Evolutionary conservation across 2,797 vertebrate species (phyloP).

Genomic region (Schizopygopsis pylzovi): DNA sequence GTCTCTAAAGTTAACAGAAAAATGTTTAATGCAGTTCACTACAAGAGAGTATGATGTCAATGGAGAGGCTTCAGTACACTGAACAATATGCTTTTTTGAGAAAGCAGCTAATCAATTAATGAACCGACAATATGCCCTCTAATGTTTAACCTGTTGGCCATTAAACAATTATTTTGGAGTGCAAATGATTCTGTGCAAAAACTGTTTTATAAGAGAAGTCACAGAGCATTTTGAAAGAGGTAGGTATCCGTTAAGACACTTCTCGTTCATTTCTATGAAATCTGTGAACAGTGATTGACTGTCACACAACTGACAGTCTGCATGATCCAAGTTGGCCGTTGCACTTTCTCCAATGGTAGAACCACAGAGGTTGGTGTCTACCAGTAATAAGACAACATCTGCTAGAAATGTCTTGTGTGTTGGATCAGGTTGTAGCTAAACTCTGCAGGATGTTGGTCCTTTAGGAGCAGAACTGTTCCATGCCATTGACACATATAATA

Average conservation of each 20-base stretch:
- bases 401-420: not conserved
- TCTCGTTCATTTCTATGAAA: not conserved
- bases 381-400: not conserved
- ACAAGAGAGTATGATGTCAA: not conserved
- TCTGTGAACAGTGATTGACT: not conserved
- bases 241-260: not conserved
- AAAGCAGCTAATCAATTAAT: not conserved
- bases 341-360: not conserved
- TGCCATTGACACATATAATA: conserved; percentile 36
- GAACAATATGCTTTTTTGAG: not conserved
- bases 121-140: not conserved
- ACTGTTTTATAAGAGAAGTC: not conserved
- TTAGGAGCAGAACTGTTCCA: not conserved
- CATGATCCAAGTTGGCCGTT: not conserved
- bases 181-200: not conserved
- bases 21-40: not conserved
- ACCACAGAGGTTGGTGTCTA: not conserved
- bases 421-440: not conserved
- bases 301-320: not conserved
- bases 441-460: not conserved
- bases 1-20: not conserved
- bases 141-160: not conserved
- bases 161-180: not conserved
- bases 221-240: not conserved
- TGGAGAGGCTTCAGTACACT: not conserved